These are phyloP conservation scores for Perizoma affinitatum DNA, from an alignment of 2,888 invertebrate species.

Conservation along the genomic window DNA sequence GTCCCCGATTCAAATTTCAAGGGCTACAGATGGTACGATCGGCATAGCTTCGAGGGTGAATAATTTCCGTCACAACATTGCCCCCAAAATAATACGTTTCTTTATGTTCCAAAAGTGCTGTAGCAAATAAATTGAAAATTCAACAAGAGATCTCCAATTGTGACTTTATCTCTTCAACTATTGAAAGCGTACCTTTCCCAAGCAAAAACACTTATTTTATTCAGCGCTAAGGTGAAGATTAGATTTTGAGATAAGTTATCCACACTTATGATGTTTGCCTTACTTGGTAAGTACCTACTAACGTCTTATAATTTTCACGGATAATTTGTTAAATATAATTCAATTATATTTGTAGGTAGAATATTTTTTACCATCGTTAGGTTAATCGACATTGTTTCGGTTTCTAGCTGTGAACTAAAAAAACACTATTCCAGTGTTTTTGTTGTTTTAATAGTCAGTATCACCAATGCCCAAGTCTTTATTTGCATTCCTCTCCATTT, in stretches of 20 bases:
- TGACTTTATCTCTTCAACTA: constrained; percentile 28
- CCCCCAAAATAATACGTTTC: constrained; percentile 54
- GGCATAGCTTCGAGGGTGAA: constrained; percentile 53
- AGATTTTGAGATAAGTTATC: constrained; percentile 17
- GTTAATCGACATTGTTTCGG: no score
- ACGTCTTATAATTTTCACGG: background rate
- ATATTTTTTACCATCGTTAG: no score
- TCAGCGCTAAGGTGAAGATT: constrained; percentile 19
- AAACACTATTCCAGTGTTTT: no score
- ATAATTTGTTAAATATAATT: background rate
- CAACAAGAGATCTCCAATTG: constrained; percentile 30
- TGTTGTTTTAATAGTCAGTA: no score
- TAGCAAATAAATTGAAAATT: constrained; percentile 59
- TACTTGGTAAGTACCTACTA: no score
- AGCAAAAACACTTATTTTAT: constrained; percentile 48
- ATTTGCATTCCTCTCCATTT: no score
- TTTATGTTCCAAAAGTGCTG: constrained; percentile 51
- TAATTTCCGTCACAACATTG: constrained; percentile 66
- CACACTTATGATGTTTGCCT: background rate
- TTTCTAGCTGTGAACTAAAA: no score
- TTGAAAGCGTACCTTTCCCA: constrained; percentile 46
- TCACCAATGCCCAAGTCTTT: no score
- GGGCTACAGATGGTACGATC: constrained; percentile 65
- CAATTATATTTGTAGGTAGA: no score
- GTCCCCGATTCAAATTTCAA: constrained; percentile 64